Conservation (phyloP, 2,113 vertebrate genomes). For the Centropus unirufus region DNA sequence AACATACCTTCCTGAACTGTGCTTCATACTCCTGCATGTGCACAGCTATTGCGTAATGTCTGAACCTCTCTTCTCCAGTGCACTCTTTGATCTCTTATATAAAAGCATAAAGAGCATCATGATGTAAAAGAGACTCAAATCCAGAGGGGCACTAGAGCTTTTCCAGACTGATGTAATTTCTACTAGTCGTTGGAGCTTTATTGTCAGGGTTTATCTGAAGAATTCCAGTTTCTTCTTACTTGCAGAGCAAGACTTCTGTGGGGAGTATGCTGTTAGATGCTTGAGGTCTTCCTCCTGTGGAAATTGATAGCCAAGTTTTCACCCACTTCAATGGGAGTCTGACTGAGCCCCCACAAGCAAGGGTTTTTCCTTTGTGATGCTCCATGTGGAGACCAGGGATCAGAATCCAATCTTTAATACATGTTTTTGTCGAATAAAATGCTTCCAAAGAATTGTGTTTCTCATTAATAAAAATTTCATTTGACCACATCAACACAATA, state of each 20-base stretch:
- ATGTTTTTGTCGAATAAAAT: neutral
- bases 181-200: neutral
- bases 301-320: slow-evolving; percentile 6
- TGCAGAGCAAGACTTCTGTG: neutral
- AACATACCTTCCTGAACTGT: neutral
- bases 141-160: neutral
- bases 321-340: neutral
- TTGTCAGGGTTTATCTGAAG: neutral
- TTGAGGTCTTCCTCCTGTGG: neutral
- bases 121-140: neutral
- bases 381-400: neutral
- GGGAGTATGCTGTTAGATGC: neutral
- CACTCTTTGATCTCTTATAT: neutral
- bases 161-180: neutral
- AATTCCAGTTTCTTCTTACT: neutral
- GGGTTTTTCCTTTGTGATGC: neutral
- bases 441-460: neutral
- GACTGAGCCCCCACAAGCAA: neutral
- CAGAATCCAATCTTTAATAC: neutral
- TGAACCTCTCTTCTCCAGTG: neutral
- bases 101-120: neutral
- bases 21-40: neutral
- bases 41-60: neutral
- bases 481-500: neutral
- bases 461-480: neutral